Base-by-base conservation (phyloP, 53 echinoderm and acorn worm genomes). In the Apostichopus leukothele region DNA sequence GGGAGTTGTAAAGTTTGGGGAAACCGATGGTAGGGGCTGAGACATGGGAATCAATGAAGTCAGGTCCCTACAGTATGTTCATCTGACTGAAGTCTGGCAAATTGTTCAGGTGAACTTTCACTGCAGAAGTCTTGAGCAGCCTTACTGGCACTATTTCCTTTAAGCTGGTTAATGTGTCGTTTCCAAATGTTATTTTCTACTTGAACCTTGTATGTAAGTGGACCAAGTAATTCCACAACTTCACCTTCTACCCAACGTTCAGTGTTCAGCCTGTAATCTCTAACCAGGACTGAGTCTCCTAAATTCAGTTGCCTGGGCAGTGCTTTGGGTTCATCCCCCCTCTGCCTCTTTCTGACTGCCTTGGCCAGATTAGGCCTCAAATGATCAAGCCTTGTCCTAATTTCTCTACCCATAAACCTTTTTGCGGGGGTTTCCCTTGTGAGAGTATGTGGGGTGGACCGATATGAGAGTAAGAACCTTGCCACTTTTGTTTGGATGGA, bases 391-490 rank as follows among this genome's bases (percentile, higher is more conserved):
- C 66, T 9, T 39, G 26, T 84, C 39, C 84, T 84, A 18, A 84
- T 27, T 19, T 84, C 84, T 50, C 55, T 18, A 18, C 75, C 88
- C 51, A 74, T 4, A 1, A 89, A 89, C 18, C 78, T n/a, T 78
- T 22, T 9, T 39, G 89, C 66, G 21, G 89, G 89, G 0, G 89
- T 63, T 10, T 89, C 66, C 20, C 25, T 78, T 6, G 89, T 79
- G 5, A 67, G 25, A 63, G 74, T 57, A 20, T 89, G 79, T 60
- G 67, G 63, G 16, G 78, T 60, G 10, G 60, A 74, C 25, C 89
- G 78, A 39, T 89, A 78, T 2, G 89, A 77, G 8, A 89, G 79
- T 12, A 89, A 59, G 76, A 89, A 79, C 27, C 79, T 27, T 26
- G 39, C 79, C 0, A 89, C 3, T 18, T 27, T 78, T 13, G 57